These are phyloP conservation scores for Chrysotoxum bicinctum DNA, from an alignment of 2,888 invertebrate genomes.

Conservation along the genomic window DNA sequence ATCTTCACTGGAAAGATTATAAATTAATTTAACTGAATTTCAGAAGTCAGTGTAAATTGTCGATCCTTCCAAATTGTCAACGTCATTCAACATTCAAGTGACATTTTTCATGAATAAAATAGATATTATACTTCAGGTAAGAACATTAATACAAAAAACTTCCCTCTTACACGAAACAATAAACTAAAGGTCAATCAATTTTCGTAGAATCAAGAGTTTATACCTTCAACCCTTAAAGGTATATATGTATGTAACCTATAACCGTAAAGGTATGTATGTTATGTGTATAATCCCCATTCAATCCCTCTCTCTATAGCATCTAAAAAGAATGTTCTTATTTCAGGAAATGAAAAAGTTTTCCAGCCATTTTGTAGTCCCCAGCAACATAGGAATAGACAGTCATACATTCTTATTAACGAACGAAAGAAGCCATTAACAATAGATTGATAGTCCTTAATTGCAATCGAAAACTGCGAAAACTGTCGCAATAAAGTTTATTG, in stretches of 20 bases:
- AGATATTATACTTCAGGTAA: too few species aligned
- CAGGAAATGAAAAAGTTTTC: conserved; percentile 22
- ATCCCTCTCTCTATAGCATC: background rate
- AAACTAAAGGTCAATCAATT: background rate
- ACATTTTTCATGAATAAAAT: too few species aligned
- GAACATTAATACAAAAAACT: background rate
- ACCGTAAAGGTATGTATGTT: background rate
- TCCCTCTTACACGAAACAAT: background rate
- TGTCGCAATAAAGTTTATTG: conserved; percentile 53
- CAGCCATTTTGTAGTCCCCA: background rate
- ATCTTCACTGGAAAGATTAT: too few species aligned
- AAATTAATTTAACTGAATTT: too few species aligned
- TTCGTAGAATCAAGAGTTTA: background rate
- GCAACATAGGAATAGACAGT: background rate
- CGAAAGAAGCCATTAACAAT: conserved; percentile 44
- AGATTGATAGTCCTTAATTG: conserved; percentile 50
- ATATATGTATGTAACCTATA: too few species aligned
- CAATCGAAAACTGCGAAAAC: conserved; percentile 64
- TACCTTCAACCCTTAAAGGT: background rate
- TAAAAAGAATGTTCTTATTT: background rate
- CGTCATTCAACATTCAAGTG: too few species aligned
- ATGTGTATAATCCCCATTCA: background rate
- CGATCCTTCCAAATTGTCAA: too few species aligned
- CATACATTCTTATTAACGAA: conserved; percentile 5
- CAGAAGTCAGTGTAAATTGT: too few species aligned